phyloP scores from a whole-genome alignment of 1,140 invertebrate genomes.

The Vollenhovia emeryi region DNA sequence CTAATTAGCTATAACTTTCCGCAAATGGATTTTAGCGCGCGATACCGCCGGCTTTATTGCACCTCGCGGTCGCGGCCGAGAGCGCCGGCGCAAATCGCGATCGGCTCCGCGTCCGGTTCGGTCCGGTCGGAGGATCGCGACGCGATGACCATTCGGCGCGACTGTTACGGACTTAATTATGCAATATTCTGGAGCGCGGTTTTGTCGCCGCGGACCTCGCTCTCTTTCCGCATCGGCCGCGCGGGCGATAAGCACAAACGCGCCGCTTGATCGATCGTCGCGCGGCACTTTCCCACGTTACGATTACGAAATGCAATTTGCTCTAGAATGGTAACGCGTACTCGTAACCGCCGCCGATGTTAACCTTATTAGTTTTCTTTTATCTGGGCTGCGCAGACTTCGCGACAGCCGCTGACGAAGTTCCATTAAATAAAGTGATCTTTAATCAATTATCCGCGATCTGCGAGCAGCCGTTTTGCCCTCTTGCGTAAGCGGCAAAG shows the following conservation, averaged over 20 bases:
- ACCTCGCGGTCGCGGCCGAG: slow-evolving; percentile 9
- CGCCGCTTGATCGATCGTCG: slow-evolving; percentile 28
- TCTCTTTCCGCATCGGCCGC: neutral
- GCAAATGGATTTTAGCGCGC: slow-evolving; percentile 63
- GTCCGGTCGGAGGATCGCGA: neutral
- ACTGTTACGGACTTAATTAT: slow-evolving; percentile 2
- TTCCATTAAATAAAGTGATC: neutral
- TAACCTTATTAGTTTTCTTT: neutral
- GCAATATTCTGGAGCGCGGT: slow-evolving; percentile 2
- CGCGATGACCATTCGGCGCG: neutral
- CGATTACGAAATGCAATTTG: slow-evolving; percentile 30
- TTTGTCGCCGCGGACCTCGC: slow-evolving; percentile 9
- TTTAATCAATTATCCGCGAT: neutral
- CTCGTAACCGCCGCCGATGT: neutral
- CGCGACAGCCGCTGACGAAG: neutral
- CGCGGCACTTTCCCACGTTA: slow-evolving; percentile 51
- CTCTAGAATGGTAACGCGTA: slow-evolving; percentile 16
- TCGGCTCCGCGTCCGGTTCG: neutral
- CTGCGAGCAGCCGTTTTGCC: neutral
- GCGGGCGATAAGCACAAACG: slow-evolving; percentile 28
- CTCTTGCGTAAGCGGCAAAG: neutral
- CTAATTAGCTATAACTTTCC: slow-evolving; percentile 73
- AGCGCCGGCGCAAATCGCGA: neutral
- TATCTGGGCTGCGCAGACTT: neutral
- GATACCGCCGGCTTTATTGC: slow-evolving; percentile 57